Base-by-base conservation (phyloP, 2,888 invertebrate species). In the Malthinus seriepunctatus region DNA sequence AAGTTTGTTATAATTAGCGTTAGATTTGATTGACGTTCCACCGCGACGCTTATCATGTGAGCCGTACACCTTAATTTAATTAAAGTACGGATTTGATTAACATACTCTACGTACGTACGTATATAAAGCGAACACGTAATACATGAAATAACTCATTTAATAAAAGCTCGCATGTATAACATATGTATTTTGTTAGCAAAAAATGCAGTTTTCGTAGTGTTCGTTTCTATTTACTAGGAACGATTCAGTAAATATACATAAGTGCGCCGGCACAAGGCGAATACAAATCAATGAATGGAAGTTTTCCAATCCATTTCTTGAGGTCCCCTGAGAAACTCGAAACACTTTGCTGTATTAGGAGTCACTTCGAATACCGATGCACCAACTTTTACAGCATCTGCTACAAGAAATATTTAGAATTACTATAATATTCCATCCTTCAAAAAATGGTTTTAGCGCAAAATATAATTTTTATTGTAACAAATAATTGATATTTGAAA, bases 251-350 rank as follows among this genome's bases (percentile, higher is more conserved):
- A 74, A 75, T 74, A 75, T 74, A 70, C 70, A 61, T 59, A 63
- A 69, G 70, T 63, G 66, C 69, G 73, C 70, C 52, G 58, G 62
- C 72, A 72, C 72, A 68, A 62, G 67, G 67, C 74, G 77, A 75
- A 76, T 76, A 78, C 78, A 78, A 78, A 78, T 78, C 78, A 77
- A 78, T 78, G 78, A 76, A 76, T 76, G 73, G 76, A 77, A 77
- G 74, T 78, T 78, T 78, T 77, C 78, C 77, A 78, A 77, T 77
- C 78, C 77, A 77, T 78, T 78, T 77, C 76, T 66, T 67, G 44
- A 63, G 58, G 62, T 65, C 71, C 68, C 70, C 49, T 57, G 65
- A 64, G 71, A 63, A 67, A 60, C 63, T 53, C 59, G 60, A 60
- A 63, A 66, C 64, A 67, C 66, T 63, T 62, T 57, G 57, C 64